Evolutionary conservation across 2,888 invertebrate genomes (phyloP).

Genomic region (Drosophila leonis): DNA sequence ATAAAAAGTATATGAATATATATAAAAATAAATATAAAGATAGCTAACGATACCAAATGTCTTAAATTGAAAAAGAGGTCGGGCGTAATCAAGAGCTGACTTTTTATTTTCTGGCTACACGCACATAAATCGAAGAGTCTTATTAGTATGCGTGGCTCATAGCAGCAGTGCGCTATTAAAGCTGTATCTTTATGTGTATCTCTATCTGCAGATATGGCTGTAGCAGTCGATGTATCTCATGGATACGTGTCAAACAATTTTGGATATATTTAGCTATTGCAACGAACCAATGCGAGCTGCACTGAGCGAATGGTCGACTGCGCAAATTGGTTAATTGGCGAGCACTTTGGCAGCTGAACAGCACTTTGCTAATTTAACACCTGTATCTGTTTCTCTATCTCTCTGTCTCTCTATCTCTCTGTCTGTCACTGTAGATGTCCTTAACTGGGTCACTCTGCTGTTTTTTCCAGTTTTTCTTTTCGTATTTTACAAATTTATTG

Average conservation of each 20-base stretch:
- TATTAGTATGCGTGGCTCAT: conserved; percentile 36
- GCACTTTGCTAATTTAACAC: conserved; percentile 45
- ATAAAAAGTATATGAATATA: not conserved
- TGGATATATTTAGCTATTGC: conserved; percentile 4
- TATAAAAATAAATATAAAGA: not conserved
- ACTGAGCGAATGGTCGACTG: conserved; percentile 27
- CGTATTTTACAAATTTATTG: conserved; percentile 36
- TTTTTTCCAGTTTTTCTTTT: conserved; percentile 9
- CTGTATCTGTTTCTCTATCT: conserved; percentile 12
- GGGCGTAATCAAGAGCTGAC: conserved; percentile 18
- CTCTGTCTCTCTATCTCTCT: not conserved
- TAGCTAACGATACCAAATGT: not conserved
- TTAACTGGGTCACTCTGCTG: conserved; percentile 42
- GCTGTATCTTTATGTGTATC: not conserved
- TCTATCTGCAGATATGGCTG: not conserved
- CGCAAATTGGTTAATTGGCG: conserved; percentile 66
- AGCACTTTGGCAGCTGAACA: conserved; percentile 24
- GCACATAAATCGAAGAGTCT: conserved; percentile 9
- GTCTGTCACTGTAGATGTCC: not conserved
- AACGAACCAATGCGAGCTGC: conserved; percentile 7
- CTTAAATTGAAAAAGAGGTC: conserved; percentile 17
- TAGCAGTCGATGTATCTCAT: not conserved
- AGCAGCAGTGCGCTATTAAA: conserved; percentile 13
- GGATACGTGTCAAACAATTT: conserved; percentile 7
- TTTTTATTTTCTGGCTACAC: not conserved